Evolutionary conservation across 2,113 vertebrate species (phyloP).

Genomic region (Serinus canaria): DNA sequence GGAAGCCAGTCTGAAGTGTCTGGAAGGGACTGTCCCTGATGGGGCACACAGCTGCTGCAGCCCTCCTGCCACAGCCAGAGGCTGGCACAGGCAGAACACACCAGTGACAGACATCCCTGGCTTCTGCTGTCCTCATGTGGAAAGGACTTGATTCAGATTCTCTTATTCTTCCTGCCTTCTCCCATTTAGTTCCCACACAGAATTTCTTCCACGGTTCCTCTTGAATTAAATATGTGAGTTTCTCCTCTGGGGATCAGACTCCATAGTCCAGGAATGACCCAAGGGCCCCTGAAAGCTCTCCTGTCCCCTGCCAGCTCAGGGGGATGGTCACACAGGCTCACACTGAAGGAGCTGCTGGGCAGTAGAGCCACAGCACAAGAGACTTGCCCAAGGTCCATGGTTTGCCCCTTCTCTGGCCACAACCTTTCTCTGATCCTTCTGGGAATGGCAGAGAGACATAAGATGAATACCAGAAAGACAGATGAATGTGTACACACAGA

Average conservation of each 20-base stretch:
- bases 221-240: neutral
- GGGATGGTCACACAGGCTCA: neutral
- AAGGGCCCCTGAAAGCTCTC: neutral
- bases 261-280: neutral
- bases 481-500: slow-evolving; percentile 21
- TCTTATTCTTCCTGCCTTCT: neutral
- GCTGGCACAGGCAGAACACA: neutral
- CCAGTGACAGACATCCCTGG: neutral
- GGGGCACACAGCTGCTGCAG: neutral
- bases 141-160: neutral
- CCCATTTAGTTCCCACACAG: neutral
- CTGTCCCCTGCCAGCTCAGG: neutral
- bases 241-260: neutral
- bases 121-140: neutral
- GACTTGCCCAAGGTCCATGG: neutral
- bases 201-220: neutral
- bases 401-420: neutral
- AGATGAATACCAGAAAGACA: neutral
- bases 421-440: neutral
- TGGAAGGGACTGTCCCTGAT: neutral
- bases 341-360: neutral
- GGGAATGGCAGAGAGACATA: neutral
- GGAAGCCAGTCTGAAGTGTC: neutral
- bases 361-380: neutral
- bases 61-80: neutral